Evolutionary conservation across 2,888 invertebrate genomes (phyloP).

Genomic region (Trichogramma evanescens): DNA sequence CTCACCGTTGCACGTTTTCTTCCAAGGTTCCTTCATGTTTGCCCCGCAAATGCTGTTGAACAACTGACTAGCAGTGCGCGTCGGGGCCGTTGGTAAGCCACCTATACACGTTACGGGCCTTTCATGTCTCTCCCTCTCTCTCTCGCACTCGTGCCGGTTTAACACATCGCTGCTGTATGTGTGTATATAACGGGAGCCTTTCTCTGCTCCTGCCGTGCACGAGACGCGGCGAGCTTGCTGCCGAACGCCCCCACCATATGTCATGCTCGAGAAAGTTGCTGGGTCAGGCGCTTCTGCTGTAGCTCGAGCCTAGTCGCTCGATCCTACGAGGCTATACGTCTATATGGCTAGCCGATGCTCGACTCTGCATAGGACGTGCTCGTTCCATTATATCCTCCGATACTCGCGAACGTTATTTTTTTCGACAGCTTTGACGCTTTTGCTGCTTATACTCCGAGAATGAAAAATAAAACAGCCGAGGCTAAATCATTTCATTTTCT

Average conservation of each 20-base stretch:
- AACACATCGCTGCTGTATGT: background rate
- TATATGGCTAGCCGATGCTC: no score
- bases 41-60: slow-evolving; percentile 18
- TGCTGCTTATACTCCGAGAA: no score
- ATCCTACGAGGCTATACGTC: no score
- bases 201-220: background rate
- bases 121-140: background rate
- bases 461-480: no score
- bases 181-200: background rate
- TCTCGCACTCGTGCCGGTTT: background rate
- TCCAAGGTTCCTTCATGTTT: slow-evolving; percentile 24
- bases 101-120: background rate
- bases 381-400: no score
- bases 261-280: slow-evolving; percentile 25
- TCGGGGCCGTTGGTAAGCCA: slow-evolving; percentile 2
- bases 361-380: no score
- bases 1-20: slow-evolving; percentile 24
- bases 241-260: slow-evolving; percentile 1
- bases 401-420: no score
- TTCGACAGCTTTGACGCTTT: no score
- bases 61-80: slow-evolving; percentile 16
- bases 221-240: background rate
- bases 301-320: background rate
- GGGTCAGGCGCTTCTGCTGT: slow-evolving; percentile 20
- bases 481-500: no score